Evolutionary conservation across 2,113 vertebrate species (phyloP).

Genomic region (Gorilla gorilla): DNA sequence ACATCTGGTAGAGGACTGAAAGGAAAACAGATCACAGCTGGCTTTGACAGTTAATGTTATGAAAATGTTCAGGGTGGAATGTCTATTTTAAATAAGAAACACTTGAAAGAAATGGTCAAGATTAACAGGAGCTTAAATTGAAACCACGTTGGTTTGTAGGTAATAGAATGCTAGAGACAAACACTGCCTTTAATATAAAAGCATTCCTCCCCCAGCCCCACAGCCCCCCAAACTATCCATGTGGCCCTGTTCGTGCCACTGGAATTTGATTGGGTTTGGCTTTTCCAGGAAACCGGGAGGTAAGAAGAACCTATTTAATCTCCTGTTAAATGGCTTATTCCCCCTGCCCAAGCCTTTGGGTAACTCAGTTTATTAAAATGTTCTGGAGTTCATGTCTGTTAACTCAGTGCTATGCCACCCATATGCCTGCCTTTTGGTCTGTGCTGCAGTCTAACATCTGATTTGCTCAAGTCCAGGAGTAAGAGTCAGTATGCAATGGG

Average conservation of each 20-base stretch:
- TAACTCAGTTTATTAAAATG: conserved; percentile 74
- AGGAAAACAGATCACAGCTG: conserved; percentile 77
- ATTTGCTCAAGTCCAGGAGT: conserved; percentile 31
- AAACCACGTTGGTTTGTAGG: conserved; percentile 83
- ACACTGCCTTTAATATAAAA: conserved; percentile 75
- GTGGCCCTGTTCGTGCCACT: conserved; percentile 57
- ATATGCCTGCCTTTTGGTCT: neutral
- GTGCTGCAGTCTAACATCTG: conserved; percentile 10
- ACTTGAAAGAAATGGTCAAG: conserved; percentile 81
- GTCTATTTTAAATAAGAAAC: conserved; percentile 84
- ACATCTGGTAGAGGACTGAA: conserved; percentile 80
- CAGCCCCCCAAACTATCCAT: conserved; percentile 42
- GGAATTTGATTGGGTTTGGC: conserved; percentile 79
- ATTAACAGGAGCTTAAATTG: conserved; percentile 87
- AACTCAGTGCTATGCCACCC: neutral
- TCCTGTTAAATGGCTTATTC: conserved; percentile 75
- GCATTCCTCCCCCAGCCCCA: conserved; percentile 39
- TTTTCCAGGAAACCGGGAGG: conserved; percentile 81
- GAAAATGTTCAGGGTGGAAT: conserved; percentile 83
- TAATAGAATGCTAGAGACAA: conserved; percentile 78
- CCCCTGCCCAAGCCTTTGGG: conserved; percentile 61
- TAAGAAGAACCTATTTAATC: conserved; percentile 74
- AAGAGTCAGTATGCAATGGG: conserved; percentile 58
- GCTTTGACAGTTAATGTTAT: conserved; percentile 84
- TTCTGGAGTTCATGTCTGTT: conserved; percentile 69